A percentile compares a stretch with the other conserved stretches of the same genome.
Evolutionary conservation across 2,888 invertebrate species (phyloP).

Genomic region (Graphium colonna): DNA sequence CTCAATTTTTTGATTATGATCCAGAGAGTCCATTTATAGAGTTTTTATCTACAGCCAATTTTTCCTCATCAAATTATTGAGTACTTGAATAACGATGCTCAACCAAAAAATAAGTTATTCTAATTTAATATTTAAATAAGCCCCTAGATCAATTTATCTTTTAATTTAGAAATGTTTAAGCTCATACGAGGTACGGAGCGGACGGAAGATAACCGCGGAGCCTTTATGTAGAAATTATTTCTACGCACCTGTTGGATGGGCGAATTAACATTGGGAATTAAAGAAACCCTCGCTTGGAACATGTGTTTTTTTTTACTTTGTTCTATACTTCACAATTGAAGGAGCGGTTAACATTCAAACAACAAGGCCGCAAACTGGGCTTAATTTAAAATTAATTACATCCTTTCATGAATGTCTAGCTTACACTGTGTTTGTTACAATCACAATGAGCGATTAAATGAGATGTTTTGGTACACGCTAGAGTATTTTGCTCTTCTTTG

Average conservation of each 20-base stretch:
- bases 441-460: too few relatives aligned
- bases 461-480: too few relatives aligned
- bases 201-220: slow-evolving; percentile 41
- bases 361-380: slow-evolving; percentile 7
- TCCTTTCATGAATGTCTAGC: too few relatives aligned
- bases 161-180: slow-evolving; percentile 46
- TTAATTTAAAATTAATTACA: slow-evolving; percentile 8
- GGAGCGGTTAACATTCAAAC: slow-evolving; percentile 15
- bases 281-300: slow-evolving; percentile 27
- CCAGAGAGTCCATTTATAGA: too few relatives aligned
- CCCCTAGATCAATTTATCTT: slow-evolving; percentile 58
- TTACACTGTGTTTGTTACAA: too few relatives aligned
- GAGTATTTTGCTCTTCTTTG: too few relatives aligned
- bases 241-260: slow-evolving; percentile 30
- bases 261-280: slow-evolving; percentile 40
- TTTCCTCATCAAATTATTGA: not conserved
- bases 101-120: slow-evolving; percentile 39
- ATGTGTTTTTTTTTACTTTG: slow-evolving; percentile 21
- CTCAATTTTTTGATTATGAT: too few relatives aligned
- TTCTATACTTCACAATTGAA: slow-evolving; percentile 14
- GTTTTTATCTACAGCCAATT: too few relatives aligned
- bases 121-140: slow-evolving; percentile 50
- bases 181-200: slow-evolving; percentile 31
- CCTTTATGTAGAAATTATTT: slow-evolving; percentile 33
- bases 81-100: not conserved